These are phyloP conservation scores for Morinoia aosen DNA, from an alignment of 2,888 invertebrate genomes.

Conservation along the genomic window DNA sequence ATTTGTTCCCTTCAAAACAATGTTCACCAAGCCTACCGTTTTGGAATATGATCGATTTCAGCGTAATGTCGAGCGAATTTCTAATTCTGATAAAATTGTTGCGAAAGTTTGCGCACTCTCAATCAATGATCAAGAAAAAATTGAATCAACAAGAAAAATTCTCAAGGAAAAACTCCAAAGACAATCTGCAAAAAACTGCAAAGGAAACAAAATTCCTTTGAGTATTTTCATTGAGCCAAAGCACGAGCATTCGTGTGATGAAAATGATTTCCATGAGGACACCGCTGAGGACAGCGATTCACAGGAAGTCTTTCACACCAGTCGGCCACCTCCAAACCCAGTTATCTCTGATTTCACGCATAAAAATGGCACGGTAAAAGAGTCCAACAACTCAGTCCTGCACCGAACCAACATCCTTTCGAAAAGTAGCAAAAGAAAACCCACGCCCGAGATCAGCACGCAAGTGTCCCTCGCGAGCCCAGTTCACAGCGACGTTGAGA, in stretches of 20 bases:
- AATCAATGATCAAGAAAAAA: neutral
- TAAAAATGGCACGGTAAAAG: neutral
- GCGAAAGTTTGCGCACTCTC: neutral
- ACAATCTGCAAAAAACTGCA: neutral
- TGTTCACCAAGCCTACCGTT: neutral
- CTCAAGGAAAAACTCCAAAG: neutral
- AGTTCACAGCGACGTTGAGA: constrained; percentile 38
- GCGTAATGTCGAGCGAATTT: neutral
- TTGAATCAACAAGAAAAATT: constrained; percentile 20
- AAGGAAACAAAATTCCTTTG: neutral
- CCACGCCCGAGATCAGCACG: neutral
- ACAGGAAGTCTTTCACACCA: neutral
- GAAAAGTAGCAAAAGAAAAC: neutral
- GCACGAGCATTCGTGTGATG: neutral
- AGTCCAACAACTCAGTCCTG: neutral
- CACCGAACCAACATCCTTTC: neutral
- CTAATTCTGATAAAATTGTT: neutral
- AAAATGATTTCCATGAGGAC: neutral
- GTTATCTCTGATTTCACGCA: neutral
- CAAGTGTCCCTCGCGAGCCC: constrained; percentile 21
- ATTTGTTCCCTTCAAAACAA: constrained; percentile 23
- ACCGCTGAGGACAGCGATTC: neutral
- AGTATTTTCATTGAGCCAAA: constrained; percentile 24
- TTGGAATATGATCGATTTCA: neutral
- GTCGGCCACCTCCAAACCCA: neutral